A percentile compares a stretch with the other conserved stretches of the same genome.
phyloP scores from a whole-genome alignment of 1,140 invertebrate genomes.

The Drosophila tropicalis region DNA sequence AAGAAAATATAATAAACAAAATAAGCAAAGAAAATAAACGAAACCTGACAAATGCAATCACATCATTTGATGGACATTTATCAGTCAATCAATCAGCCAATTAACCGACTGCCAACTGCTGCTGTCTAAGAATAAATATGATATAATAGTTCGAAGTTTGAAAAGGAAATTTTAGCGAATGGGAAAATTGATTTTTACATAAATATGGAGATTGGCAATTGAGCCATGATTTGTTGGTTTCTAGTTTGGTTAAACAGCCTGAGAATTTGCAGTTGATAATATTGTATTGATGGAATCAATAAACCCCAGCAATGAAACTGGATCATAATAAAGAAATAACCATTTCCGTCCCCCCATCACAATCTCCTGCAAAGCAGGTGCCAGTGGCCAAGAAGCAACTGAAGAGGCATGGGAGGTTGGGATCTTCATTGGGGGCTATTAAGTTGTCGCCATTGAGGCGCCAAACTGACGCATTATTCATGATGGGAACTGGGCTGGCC shows the following conservation, averaged over 20 bases:
- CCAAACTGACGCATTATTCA: conserved; percentile 68
- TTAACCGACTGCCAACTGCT: conserved; percentile 4
- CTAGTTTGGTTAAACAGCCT: no score
- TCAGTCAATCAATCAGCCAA: conserved; percentile 5
- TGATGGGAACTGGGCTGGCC: conserved; percentile 74
- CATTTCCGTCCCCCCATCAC: background rate
- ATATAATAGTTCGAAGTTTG: conserved; percentile 15
- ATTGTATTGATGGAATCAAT: no score
- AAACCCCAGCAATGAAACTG: background rate
- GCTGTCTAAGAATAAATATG: conserved; percentile 8
- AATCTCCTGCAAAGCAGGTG: background rate
- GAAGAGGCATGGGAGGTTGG: background rate
- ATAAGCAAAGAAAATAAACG: no score
- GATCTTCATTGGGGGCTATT: conserved; percentile 71
- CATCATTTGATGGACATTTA: background rate
- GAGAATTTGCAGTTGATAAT: no score
- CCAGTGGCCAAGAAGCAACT: background rate
- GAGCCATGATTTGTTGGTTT: no score
- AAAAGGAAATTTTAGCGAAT: background rate
- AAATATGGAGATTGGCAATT: background rate
- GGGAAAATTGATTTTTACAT: background rate
- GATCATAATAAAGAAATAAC: conserved; percentile 4
- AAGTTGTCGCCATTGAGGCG: conserved; percentile 75
- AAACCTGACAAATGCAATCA: background rate
- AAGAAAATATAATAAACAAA: no score